Percentiles rank a stretch among this genome's conserved stretches.
phyloP scores from a whole-genome alignment of 2,888 invertebrate genomes.

The Papilio elwesi region DNA sequence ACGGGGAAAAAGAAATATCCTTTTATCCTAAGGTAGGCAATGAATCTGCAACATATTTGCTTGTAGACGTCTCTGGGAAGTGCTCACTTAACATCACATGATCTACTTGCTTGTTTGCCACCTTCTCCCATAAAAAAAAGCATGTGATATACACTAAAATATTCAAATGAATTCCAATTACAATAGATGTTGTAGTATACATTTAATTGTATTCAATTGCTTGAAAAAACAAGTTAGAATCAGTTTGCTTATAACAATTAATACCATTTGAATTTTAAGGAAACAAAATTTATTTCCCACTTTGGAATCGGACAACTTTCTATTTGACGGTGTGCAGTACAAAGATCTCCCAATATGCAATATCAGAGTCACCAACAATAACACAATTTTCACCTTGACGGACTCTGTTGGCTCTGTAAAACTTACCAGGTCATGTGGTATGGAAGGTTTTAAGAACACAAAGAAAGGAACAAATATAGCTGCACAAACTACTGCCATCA shows the following conservation, averaged over 20 bases:
- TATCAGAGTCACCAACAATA: conserved; percentile 93
- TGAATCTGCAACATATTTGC: too few species aligned
- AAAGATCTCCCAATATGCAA: conserved; percentile 92
- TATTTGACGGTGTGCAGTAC: conserved; percentile 91
- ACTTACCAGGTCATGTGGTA: conserved; percentile 90
- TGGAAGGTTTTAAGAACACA: conserved; percentile 97
- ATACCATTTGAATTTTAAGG: conserved; percentile 71
- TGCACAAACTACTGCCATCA: conserved; percentile 96
- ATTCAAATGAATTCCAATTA: too few species aligned
- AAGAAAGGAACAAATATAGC: conserved; percentile 98
- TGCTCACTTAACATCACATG: too few species aligned
- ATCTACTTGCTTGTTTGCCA: too few species aligned
- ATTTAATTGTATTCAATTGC: too few species aligned
- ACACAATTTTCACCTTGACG: conserved; percentile 92
- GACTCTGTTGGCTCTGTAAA: conserved; percentile 87
- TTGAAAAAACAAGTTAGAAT: not conserved
- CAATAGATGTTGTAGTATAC: too few species aligned
- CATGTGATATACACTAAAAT: too few species aligned
- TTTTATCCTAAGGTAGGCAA: too few species aligned
- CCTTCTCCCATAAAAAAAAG: too few species aligned
- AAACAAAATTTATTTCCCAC: conserved; percentile 89
- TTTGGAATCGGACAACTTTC: conserved; percentile 86
- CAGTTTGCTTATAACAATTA: not conserved
- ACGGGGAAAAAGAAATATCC: too few species aligned
- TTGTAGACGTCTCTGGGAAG: too few species aligned